Base-by-base conservation (phyloP, 2,888 invertebrate genomes). In the Diplazon laetatorius region DNA sequence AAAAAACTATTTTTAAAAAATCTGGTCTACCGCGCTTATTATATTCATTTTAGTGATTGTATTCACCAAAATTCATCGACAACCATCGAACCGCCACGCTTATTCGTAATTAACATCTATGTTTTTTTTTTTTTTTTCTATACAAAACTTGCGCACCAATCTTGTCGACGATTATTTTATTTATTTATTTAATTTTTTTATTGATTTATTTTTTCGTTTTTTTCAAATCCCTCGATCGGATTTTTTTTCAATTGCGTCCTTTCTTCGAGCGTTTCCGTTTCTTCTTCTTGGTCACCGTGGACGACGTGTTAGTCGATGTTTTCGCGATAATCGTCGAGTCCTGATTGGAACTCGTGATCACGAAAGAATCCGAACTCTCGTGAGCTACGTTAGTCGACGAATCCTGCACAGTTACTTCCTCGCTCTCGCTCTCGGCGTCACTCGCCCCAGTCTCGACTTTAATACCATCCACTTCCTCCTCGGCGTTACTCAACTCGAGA, bases 401-500 rank as follows among this genome's bases (percentile, higher is more conserved):
- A 89, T 80, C 91, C 91, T 78, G 92, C 82, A 81, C 92, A 87
- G 73, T 92, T 84, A 42, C 22, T 78, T 91, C 74, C 84, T 91
- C 83, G 87, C 90, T 83, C 85, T 90, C 90, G 83, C 88, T 89
- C 55, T 88, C 90, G 12, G 83, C 88, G 14, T 90, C 90, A 78
- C 89, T 90, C 35, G 85, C 88, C 25, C 87, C 91, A n/a, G 85
- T 87, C 16, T 85, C 91, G 25, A 86, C 85, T 68, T 82, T 82
- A 35, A 85, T 84, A 75, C 88, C 89, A 80, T 91, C 91, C 44
- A 93, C 92, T 74, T 93, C 93, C 22, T 93, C 93, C 85, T 94
- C 93, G 76, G 93, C 93, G 85, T 93, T 94, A 80, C 95, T 95
- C 89, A 97, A 92, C 92, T 97, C 97, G 91, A 97, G 92, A 74